Evolutionary conservation across 2,888 invertebrate species (phyloP).

Genomic region (Heliconius sara): DNA sequence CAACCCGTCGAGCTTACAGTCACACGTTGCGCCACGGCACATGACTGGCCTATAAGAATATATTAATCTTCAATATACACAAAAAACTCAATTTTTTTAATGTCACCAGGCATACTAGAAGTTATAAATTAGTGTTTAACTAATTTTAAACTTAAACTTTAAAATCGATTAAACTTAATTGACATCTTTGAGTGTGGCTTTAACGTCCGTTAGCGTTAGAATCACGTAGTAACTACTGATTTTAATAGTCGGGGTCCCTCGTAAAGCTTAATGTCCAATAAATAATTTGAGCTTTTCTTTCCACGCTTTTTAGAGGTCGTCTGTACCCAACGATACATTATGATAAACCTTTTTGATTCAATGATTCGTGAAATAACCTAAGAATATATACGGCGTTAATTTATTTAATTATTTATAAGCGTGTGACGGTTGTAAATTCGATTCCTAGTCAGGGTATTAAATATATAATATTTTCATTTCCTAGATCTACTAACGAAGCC

Average conservation of each 20-base stretch:
- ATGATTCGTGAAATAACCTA: not conserved
- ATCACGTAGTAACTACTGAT: constrained; percentile 17
- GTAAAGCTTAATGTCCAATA: constrained; percentile 28
- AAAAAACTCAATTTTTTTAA: not conserved
- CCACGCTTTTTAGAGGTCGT: constrained; percentile 12
- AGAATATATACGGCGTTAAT: not conserved
- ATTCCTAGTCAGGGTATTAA: too few species aligned
- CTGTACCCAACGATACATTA: not conserved
- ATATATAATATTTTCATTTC: too few species aligned
- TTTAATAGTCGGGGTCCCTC: constrained; percentile 23
- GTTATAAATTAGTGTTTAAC: not conserved
- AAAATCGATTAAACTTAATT: not conserved
- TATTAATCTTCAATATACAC: not conserved
- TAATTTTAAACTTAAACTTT: not conserved
- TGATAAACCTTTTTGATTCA: constrained; percentile 6
- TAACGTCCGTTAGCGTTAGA: not conserved
- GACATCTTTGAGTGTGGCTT: not conserved
- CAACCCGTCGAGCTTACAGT: too few species aligned
- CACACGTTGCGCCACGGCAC: too few species aligned
- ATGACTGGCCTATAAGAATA: not conserved
- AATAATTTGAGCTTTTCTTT: constrained; percentile 26
- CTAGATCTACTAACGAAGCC: too few species aligned
- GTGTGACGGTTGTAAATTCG: too few species aligned
- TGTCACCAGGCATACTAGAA: not conserved
- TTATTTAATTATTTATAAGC: too few species aligned